Evolutionary conservation across 2,113 vertebrate genomes (phyloP).

Genomic region (Meles meles): DNA sequence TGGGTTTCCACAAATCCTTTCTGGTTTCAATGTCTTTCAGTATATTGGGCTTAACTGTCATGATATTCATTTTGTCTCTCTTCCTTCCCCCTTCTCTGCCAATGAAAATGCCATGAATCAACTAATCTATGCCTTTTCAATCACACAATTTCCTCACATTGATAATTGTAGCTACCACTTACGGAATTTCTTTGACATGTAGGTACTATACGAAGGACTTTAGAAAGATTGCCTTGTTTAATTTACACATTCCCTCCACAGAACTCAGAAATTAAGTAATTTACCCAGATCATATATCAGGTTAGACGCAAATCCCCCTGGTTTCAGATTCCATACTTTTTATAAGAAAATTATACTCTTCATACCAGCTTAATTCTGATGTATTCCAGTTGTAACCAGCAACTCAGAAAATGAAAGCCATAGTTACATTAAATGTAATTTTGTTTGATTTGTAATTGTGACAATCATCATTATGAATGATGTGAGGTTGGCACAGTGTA

Average conservation of each 20-base stretch:
- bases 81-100: neutral
- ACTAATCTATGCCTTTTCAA: neutral
- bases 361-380: neutral
- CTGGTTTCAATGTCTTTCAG: neutral
- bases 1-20: neutral
- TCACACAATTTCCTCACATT: neutral
- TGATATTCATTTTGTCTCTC: neutral
- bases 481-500: neutral
- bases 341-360: neutral
- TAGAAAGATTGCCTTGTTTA: neutral
- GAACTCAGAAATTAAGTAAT: neutral
- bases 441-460: neutral
- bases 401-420: slow-evolving; percentile 25
- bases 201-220: neutral
- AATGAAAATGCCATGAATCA: neutral
- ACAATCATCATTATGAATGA: neutral
- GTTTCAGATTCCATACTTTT: slow-evolving; percentile 14
- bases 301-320: neutral
- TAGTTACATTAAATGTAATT: slow-evolving; percentile 10
- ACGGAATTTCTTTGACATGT: neutral
- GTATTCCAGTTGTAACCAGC: neutral
- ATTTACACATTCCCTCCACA: neutral
- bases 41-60: neutral
- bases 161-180: neutral
- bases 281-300: neutral